Conservation (phyloP, 2,888 invertebrate species). For the Chrysina gloriosa region DNA sequence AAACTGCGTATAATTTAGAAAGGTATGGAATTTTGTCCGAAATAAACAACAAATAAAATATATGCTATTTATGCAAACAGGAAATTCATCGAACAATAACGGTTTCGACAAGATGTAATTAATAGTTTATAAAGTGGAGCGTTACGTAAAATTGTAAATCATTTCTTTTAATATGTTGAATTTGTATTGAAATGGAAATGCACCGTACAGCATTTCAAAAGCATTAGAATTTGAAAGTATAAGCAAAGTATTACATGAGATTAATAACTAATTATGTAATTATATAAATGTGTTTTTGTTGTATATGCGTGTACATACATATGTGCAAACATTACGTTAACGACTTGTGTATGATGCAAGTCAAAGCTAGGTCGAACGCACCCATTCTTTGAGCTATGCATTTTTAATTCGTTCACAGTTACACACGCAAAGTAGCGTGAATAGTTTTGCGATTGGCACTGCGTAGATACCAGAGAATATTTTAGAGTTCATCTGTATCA, state of each 20-base stretch:
- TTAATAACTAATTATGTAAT: slow-evolving; percentile 2
- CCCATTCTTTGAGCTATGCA: slow-evolving; percentile 29
- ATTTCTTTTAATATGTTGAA: background rate
- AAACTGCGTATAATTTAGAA: too few relatives aligned
- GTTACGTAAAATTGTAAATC: background rate
- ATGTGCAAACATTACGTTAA: background rate
- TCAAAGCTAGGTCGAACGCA: slow-evolving; percentile 26
- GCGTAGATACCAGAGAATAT: background rate
- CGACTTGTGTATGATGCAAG: slow-evolving; percentile 23
- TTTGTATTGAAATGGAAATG: background rate
- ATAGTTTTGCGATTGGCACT: slow-evolving; percentile 4
- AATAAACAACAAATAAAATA: background rate
- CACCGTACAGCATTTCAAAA: background rate
- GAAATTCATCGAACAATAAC: slow-evolving; percentile 6
- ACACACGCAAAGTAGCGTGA: slow-evolving; percentile 24
- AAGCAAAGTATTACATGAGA: slow-evolving; percentile 15
- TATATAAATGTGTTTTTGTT: slow-evolving; percentile 25
- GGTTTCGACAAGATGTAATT: background rate
- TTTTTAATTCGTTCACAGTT: slow-evolving; percentile 33
- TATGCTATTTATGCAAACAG: background rate
- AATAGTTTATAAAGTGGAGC: background rate
- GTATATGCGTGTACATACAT: slow-evolving; percentile 5
- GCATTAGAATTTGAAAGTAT: slow-evolving; percentile 18
- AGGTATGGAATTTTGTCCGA: too few relatives aligned
- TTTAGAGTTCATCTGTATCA: too few relatives aligned